phyloP scores from a whole-genome alignment of 2,888 invertebrate genomes.

The Ophioninae sp. region DNA sequence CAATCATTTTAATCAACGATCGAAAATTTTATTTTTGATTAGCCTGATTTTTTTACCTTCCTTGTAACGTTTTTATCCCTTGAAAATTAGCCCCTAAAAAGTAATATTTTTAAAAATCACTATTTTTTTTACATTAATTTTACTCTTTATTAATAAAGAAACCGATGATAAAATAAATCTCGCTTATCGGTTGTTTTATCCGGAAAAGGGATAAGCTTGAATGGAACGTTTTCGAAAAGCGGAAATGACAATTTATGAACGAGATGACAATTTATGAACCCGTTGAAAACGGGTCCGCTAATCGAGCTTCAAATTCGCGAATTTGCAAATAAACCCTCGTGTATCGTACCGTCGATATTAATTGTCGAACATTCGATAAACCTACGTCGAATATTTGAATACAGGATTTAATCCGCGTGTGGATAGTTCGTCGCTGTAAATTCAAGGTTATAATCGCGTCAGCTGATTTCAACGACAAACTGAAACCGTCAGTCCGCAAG shows the following conservation, averaged over 20 bases:
- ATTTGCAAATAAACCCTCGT: not conserved
- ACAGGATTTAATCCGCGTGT: slow-evolving; percentile 7
- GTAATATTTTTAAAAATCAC: too few relatives aligned
- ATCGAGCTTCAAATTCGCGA: slow-evolving; percentile 1
- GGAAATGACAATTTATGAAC: not conserved
- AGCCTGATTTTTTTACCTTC: too few relatives aligned
- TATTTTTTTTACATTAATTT: too few relatives aligned
- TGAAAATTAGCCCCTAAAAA: too few relatives aligned
- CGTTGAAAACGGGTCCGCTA: slow-evolving; percentile 3
- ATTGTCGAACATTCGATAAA: slow-evolving; percentile 10
- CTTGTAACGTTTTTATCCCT: too few relatives aligned
- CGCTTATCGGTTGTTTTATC: not conserved
- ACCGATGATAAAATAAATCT: not conserved
- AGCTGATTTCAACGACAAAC: slow-evolving; percentile 6
- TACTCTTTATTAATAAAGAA: too few relatives aligned
- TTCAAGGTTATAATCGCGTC: slow-evolving; percentile 4
- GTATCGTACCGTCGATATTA: not conserved
- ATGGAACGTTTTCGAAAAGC: not conserved
- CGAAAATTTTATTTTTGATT: too few relatives aligned
- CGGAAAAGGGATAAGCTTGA: not conserved
- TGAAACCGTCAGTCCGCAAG: not conserved
- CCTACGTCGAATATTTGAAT: slow-evolving; percentile 1
- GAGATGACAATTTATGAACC: slow-evolving; percentile 4
- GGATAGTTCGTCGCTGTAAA: slow-evolving; percentile 8
- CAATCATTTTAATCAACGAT: too few relatives aligned